phyloP scores from a whole-genome alignment of 2,797 vertebrate genomes.

The Stomatorhinus walkeri region DNA sequence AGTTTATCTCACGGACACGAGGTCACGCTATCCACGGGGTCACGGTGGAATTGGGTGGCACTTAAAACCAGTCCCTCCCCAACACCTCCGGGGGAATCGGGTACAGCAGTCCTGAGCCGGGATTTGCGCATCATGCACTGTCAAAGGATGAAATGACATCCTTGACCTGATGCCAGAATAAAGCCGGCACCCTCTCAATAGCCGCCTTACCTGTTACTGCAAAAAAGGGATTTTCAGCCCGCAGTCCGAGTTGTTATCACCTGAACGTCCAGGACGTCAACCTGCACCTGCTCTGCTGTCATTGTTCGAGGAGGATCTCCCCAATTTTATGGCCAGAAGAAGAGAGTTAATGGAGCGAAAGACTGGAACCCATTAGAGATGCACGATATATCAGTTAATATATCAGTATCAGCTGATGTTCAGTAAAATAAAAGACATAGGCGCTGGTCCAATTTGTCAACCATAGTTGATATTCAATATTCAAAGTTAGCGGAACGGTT shows the following conservation, averaged over 20 bases:
- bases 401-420: not conserved
- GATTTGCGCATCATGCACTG: constrained; percentile 24
- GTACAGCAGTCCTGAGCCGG: constrained; percentile 18
- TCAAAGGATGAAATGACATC: constrained; percentile 39
- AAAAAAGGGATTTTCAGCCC: constrained; percentile 42
- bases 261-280: not conserved
- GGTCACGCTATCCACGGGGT: not conserved
- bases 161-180: constrained; percentile 60
- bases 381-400: not conserved
- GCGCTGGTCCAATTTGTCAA: not conserved
- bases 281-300: not conserved
- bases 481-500: not conserved
- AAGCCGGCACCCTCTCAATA: constrained; percentile 50
- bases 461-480: not conserved
- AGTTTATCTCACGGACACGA: not conserved
- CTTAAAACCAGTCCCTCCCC: not conserved
- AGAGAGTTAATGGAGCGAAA: not conserved
- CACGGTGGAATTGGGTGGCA: not conserved
- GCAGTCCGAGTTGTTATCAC: constrained; percentile 19
- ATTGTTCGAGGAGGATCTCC: not conserved
- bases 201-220: not conserved
- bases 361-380: not conserved
- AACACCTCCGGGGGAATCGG: not conserved
- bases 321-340: not conserved
- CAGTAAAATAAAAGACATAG: not conserved